Evolutionary conservation across 2,888 invertebrate species (phyloP).

Genomic region (Cheilosia pagana): DNA sequence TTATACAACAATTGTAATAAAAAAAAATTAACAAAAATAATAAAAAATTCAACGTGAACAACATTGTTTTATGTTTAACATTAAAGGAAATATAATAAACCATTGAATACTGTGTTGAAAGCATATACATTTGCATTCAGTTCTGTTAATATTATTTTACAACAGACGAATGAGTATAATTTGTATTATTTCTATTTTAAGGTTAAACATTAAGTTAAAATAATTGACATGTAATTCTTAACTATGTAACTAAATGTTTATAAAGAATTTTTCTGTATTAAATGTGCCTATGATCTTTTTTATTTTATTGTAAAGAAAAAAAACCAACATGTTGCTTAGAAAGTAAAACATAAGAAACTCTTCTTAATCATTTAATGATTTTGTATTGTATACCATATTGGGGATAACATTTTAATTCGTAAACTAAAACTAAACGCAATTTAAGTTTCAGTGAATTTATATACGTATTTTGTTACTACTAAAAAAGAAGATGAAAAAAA

Average conservation of each 20-base stretch:
- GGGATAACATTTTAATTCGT: constrained; percentile 63
- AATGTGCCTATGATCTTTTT: constrained; percentile 81
- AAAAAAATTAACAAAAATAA: constrained; percentile 51
- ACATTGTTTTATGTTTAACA: constrained; percentile 33
- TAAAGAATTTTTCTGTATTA: constrained; percentile 78
- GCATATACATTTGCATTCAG: constrained; percentile 13
- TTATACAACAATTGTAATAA: constrained; percentile 62
- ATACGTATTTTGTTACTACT: constrained; percentile 37
- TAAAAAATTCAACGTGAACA: neutral
- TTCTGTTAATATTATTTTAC: constrained; percentile 38
- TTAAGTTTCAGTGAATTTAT: constrained; percentile 34
- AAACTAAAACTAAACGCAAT: constrained; percentile 13
- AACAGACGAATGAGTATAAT: constrained; percentile 14
- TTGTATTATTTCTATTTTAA: constrained; percentile 31
- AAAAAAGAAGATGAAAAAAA: constrained; percentile 48
- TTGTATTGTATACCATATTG: constrained; percentile 52
- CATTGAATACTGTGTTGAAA: neutral
- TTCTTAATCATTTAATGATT: constrained; percentile 56
- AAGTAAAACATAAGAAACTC: constrained; percentile 58
- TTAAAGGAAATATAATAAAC: constrained; percentile 11
- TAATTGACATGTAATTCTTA: constrained; percentile 18
- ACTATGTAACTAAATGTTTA: constrained; percentile 62
- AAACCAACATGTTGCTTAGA: constrained; percentile 65
- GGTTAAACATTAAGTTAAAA: constrained; percentile 35
- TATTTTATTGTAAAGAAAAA: constrained; percentile 64